Percentiles rank a stretch among this genome's conserved stretches.
phyloP scores from a whole-genome alignment of 2,113 vertebrate species.

The Zapornia atra region DNA sequence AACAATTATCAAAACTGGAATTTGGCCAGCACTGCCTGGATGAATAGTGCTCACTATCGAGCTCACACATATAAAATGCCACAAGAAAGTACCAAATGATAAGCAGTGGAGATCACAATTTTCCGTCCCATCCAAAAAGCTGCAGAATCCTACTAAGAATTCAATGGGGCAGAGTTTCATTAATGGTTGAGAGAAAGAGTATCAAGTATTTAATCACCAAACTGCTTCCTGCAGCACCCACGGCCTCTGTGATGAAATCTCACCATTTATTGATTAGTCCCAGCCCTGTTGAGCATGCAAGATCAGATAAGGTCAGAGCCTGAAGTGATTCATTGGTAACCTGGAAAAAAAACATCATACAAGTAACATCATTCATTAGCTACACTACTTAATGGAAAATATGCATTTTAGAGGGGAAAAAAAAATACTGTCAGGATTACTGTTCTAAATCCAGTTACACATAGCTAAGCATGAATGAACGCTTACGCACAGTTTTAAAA shows the following conservation, averaged over 20 bases:
- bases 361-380: not conserved
- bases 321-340: constrained; percentile 54
- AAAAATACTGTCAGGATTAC: not conserved
- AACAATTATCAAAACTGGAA: constrained; percentile 12
- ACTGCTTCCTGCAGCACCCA: constrained; percentile 57
- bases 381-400: constrained; percentile 38
- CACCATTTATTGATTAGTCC: constrained; percentile 46
- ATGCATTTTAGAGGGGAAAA: constrained; percentile 10
- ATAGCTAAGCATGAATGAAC: not conserved
- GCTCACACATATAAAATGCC: not conserved
- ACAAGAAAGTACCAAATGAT: not conserved
- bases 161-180: not conserved
- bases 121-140: not conserved
- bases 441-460: constrained; percentile 33
- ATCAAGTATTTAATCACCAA: constrained; percentile 35
- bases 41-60: not conserved
- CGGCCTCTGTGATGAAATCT: constrained; percentile 26
- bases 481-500: not conserved
- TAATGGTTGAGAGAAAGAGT: constrained; percentile 25
- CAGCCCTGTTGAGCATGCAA: constrained; percentile 9
- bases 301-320: constrained; percentile 66
- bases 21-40: not conserved
- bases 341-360: not conserved
- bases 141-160: not conserved
- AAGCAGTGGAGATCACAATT: not conserved